Evolutionary conservation across 2,113 vertebrate genomes (phyloP).

Genomic region (Cygnus atratus): DNA sequence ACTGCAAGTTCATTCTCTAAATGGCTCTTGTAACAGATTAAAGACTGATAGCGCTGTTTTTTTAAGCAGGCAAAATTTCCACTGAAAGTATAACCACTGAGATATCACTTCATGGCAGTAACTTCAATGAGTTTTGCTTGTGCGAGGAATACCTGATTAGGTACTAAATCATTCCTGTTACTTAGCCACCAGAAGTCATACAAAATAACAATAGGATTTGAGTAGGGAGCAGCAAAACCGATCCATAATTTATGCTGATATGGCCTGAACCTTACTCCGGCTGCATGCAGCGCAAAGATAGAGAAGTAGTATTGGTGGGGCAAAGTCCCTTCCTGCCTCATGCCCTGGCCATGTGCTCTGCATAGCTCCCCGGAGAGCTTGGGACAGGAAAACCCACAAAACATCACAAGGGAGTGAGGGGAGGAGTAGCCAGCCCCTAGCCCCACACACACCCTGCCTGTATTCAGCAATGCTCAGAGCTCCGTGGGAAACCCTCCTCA

Average conservation of each 20-base stretch:
- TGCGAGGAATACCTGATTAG: neutral
- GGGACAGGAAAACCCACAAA: neutral
- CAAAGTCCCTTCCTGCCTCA: neutral
- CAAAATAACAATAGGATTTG: neutral
- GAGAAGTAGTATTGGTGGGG: neutral
- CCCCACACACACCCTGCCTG: rapidly evolving
- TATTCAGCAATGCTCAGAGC: rapidly evolving
- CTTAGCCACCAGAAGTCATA: neutral
- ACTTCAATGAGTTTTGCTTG: neutral
- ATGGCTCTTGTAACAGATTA: neutral
- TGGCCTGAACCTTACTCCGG: neutral
- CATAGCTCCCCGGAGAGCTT: rapidly evolving
- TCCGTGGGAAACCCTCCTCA: neutral
- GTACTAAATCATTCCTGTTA: neutral
- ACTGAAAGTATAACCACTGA: neutral
- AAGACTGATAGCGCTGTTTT: neutral
- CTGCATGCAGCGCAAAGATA: neutral
- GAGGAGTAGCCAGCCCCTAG: rapidly evolving
- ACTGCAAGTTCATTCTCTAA: neutral
- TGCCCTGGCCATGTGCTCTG: rapidly evolving
- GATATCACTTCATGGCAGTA: neutral
- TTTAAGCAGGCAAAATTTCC: neutral
- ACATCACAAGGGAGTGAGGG: neutral
- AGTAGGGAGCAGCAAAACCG: neutral
- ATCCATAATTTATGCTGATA: neutral